Evolutionary conservation across 2,888 invertebrate genomes (phyloP).

Genomic region (Anarsia innoxiella): DNA sequence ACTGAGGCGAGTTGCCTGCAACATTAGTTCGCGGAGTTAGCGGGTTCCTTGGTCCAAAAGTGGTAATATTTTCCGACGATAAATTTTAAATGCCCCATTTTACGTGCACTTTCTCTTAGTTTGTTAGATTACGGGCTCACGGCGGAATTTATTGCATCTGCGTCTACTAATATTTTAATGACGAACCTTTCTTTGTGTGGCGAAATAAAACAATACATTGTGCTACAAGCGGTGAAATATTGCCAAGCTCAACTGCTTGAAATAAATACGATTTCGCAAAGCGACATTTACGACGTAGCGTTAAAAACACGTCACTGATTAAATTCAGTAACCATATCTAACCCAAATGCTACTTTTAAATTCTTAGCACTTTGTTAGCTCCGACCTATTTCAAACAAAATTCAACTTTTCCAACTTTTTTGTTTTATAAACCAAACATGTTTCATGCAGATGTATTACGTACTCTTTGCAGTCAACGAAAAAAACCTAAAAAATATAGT

Average conservation of each 20-base stretch:
- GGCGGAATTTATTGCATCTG: constrained; percentile 45
- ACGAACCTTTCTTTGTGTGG: constrained; percentile 24
- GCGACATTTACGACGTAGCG: neutral
- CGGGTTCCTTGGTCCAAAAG: constrained; percentile 44
- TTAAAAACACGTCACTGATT: no score
- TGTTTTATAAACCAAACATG: neutral
- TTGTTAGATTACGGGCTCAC: constrained; percentile 50
- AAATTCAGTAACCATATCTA: no score
- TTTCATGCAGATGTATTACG: neutral
- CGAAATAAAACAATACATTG: constrained; percentile 18
- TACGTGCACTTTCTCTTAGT: constrained; percentile 57
- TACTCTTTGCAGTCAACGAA: neutral
- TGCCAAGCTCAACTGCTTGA: neutral
- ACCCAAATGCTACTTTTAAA: no score
- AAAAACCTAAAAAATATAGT: no score
- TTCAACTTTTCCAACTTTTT: no score
- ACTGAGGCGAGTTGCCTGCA: constrained; percentile 41
- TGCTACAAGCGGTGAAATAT: constrained; percentile 16
- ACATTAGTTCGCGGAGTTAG: constrained; percentile 55
- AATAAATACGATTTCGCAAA: constrained; percentile 1
- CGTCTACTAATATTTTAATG: constrained; percentile 39
- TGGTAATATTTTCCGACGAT: constrained; percentile 63
- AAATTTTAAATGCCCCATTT: constrained; percentile 61
- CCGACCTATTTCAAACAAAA: no score
- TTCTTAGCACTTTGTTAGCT: no score